phyloP scores from a whole-genome alignment of 1,140 invertebrate species.

The Prorops nasuta region DNA sequence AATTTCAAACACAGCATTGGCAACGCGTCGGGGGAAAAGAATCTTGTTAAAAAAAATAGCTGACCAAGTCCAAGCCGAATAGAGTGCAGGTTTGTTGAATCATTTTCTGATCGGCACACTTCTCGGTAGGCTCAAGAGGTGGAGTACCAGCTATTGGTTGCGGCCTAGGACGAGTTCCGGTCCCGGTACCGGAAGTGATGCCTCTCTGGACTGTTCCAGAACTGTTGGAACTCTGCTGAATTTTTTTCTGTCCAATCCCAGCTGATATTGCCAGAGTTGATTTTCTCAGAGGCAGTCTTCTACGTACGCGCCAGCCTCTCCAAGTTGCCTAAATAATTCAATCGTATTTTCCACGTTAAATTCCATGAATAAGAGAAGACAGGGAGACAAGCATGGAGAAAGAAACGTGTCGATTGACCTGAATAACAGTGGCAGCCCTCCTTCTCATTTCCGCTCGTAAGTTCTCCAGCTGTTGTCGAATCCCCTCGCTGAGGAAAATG shows the following conservation, averaged over 20 bases:
- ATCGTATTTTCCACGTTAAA: no score
- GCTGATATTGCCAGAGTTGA: constrained; percentile 38
- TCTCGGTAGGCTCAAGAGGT: constrained; percentile 70
- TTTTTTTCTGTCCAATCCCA: constrained; percentile 30
- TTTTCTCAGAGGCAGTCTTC: constrained; percentile 67
- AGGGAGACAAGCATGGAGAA: not conserved
- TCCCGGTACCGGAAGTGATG: constrained; percentile 40
- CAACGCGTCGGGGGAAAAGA: not conserved
- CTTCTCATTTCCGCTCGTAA: constrained; percentile 74
- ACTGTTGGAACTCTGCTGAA: constrained; percentile 22
- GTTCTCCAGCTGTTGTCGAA: constrained; percentile 83
- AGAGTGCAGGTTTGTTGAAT: constrained; percentile 87
- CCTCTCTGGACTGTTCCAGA: constrained; percentile 41
- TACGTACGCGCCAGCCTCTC: constrained; percentile 75
- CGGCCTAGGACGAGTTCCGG: constrained; percentile 69
- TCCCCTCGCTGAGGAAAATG: constrained; percentile 91
- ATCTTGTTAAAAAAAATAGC: constrained; percentile 18
- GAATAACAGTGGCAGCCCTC: constrained; percentile 67
- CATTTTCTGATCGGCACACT: constrained; percentile 79
- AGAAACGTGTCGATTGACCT: constrained; percentile 32
- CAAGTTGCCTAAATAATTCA: constrained; percentile 81
- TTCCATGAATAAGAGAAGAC: not conserved
- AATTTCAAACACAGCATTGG: not conserved
- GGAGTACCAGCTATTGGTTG: constrained; percentile 87
- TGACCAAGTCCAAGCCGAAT: constrained; percentile 84